Conservation (phyloP, 2,888 invertebrate species). For the Dorcus parallelipipedus region DNA sequence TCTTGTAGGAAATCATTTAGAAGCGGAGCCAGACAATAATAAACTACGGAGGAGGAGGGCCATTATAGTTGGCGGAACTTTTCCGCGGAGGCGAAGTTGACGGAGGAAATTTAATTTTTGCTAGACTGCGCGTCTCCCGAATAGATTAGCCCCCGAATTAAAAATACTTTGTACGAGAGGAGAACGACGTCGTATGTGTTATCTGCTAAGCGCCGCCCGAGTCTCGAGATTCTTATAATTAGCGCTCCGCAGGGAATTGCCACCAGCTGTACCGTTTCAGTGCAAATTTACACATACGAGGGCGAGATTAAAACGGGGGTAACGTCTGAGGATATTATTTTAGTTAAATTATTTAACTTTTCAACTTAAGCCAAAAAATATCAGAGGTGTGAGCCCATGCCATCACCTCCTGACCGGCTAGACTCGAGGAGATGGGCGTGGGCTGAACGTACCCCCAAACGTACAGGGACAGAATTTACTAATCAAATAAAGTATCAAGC, state of each 20-base stretch:
- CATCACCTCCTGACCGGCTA: no score
- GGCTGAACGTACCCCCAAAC: no score
- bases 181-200: constrained; percentile 5
- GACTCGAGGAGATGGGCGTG: no score
- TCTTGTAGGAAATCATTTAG: constrained; percentile 1
- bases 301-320: neutral
- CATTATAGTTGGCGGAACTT: constrained; percentile 24
- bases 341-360: neutral
- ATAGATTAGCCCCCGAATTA: constrained; percentile 24
- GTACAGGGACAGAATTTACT: no score
- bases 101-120: constrained; percentile 25
- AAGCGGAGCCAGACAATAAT: constrained; percentile 13
- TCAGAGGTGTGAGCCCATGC: no score
- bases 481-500: no score
- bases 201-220: neutral
- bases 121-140: constrained; percentile 18
- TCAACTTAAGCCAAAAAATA: no score
- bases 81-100: constrained; percentile 11
- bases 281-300: constrained; percentile 10
- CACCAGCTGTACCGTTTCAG: constrained; percentile 5
- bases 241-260: neutral
- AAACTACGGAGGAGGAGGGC: constrained; percentile 20
- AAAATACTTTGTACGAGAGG: constrained; percentile 20
- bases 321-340: constrained; percentile 6
- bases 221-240: neutral